Evolutionary conservation across 2,888 invertebrate genomes (phyloP), one percentile per base, ranked within the genome.

Genomic region (Drosophila borborema): DNA sequence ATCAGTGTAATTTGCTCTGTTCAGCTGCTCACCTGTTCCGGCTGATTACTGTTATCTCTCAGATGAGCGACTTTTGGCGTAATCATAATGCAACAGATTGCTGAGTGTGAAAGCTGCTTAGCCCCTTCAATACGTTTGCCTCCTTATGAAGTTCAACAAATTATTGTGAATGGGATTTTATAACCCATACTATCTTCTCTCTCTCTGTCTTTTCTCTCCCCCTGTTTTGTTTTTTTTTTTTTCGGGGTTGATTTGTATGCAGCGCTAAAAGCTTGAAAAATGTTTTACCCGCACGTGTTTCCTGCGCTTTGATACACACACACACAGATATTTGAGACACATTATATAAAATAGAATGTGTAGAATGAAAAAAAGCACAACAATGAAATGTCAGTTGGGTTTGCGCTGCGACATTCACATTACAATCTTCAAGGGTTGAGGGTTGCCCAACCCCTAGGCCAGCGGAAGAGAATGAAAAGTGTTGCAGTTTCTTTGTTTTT

Each of bases 241-340:
- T 78, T 76, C 34, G 65, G 87, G 89, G 89, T 89, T 87, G 89
- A 87, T 87, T 87, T 90, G 86, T 87, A 87, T 87, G 90, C 86
- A 87, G 86, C 80, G 90, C 85, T 87, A 87, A 87, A 87, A 87
- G 86, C 86, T 89, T 87, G 90, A 87, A 87, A 86, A 87, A 87
- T 87, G 86, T 89, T 87, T 86, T 84, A 81, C 75, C 89, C 89
- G 89, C 90, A 87, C 86, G 86, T 87, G 86, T 87, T 87, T 90
- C 86, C 86, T 87, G 89, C 74, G 86, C 88, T 88, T 89, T 85
- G 81, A 85, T 85, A 69, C 64, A 64, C 64, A 54, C 60, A 74
- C 65, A 56, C 78, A 54, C 18, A 59, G 23, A 43, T 36, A 71
- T 48, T 61, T 34, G 58, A 82, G 79, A 81, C 72, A 79, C 87